Percentiles rank a stretch among this genome's conserved stretches.
Evolutionary conservation across 2,888 invertebrate species (phyloP).

Genomic region (Cybosia mesomella): DNA sequence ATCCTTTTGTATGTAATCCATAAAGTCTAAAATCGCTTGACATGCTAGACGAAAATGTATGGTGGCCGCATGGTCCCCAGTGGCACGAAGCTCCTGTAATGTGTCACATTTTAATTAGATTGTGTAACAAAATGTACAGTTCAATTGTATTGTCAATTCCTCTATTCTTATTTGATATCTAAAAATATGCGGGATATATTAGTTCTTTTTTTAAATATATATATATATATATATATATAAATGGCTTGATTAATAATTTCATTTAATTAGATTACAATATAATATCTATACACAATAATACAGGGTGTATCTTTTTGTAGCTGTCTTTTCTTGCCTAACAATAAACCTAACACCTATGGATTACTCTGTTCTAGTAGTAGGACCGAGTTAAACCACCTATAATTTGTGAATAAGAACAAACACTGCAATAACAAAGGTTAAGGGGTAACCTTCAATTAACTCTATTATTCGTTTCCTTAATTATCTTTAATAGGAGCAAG

Average conservation of each 20-base stretch:
- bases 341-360: no score
- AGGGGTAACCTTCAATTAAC: conserved; percentile 15
- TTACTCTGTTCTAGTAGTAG: no score
- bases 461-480: conserved; percentile 7
- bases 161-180: no score
- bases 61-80: conserved; percentile 87
- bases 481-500: conserved; percentile 1
- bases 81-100: conserved; percentile 78
- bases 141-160: background rate
- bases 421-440: conserved; percentile 11
- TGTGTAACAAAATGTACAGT: background rate
- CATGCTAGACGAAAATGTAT: conserved; percentile 90
- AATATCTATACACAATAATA: no score
- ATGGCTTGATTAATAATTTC: no score
- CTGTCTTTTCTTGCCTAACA: no score
- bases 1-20: conserved; percentile 93
- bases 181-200: no score
- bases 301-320: no score
- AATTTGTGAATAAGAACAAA: conserved; percentile 3
- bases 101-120: conserved; percentile 26
- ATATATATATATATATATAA: no score
- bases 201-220: no score
- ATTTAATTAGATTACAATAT: no score
- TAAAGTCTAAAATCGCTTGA: conserved; percentile 92
- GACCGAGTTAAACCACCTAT: no score